Percentiles rank a stretch among this genome's conserved stretches.
phyloP scores from a whole-genome alignment of 2,888 invertebrate species.

The Cephonodes hylas region DNA sequence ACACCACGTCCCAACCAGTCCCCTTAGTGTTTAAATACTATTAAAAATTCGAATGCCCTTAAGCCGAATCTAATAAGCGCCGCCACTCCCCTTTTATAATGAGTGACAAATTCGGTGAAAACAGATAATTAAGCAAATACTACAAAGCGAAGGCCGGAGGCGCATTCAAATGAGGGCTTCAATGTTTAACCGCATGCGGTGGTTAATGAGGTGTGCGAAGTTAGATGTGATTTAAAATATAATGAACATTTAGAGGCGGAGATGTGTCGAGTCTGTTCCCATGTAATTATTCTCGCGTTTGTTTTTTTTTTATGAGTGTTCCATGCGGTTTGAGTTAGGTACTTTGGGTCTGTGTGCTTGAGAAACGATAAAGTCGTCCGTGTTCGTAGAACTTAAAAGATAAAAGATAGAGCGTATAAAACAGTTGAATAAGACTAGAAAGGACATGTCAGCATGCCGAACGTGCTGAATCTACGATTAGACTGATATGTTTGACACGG shows the following conservation, averaged over 20 bases:
- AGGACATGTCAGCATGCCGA: too few relatives aligned
- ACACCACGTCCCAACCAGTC: background rate
- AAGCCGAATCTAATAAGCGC: constrained; percentile 70
- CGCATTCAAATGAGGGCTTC: constrained; percentile 70
- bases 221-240: background rate
- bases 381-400: too few relatives aligned
- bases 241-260: background rate
- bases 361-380: too few relatives aligned
- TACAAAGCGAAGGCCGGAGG: constrained; percentile 66
- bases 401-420: too few relatives aligned
- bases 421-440: too few relatives aligned
- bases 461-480: too few relatives aligned
- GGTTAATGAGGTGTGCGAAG: background rate
- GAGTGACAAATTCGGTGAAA: constrained; percentile 62
- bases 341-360: too few relatives aligned
- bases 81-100: constrained; percentile 58
- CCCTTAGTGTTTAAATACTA: too few relatives aligned
- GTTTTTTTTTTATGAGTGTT: background rate
- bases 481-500: too few relatives aligned
- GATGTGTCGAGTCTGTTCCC: background rate
- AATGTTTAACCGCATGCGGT: constrained; percentile 10
- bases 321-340: too few relatives aligned
- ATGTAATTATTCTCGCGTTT: background rate
- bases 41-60: constrained; percentile 51
- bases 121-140: constrained; percentile 74